Percentiles rank a stretch among this genome's conserved stretches.
These are phyloP conservation scores for Mesitornis unicolor DNA, from an alignment of 2,113 vertebrate species.

Conservation along the genomic window DNA sequence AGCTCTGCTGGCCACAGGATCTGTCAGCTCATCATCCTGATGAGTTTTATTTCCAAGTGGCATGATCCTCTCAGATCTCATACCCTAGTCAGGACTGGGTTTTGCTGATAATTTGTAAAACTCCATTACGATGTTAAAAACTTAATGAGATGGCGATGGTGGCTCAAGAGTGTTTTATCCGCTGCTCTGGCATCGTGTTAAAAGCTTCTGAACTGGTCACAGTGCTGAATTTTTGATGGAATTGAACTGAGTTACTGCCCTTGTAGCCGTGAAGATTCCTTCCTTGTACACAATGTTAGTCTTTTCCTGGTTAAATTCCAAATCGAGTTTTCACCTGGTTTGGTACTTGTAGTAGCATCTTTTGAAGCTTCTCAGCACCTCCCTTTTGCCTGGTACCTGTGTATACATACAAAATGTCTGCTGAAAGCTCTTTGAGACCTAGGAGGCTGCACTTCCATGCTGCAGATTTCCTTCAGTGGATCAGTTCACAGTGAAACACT, in stretches of 20 bases:
- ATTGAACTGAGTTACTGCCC: not conserved
- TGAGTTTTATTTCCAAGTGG: not conserved
- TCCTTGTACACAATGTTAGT: not conserved
- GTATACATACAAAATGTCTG: not conserved
- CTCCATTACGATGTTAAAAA: not conserved
- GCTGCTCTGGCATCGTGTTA: not conserved
- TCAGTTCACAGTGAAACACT: not conserved
- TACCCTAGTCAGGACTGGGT: not conserved
- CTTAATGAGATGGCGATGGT: not conserved
- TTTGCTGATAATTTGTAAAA: not conserved
- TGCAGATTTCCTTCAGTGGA: not conserved
- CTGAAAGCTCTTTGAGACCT: not conserved
- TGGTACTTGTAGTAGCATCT: not conserved
- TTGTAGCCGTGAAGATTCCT: not conserved
- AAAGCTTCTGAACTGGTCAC: not conserved
- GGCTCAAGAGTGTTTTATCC: not conserved
- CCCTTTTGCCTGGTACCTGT: not conserved
- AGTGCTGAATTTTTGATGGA: not conserved
- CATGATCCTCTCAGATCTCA: not conserved
- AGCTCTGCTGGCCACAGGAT: not conserved
- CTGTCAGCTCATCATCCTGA: not conserved
- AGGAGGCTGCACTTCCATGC: fast-evolving
- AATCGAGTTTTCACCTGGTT: not conserved
- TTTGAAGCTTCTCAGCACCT: not conserved
- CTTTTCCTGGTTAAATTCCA: not conserved